Percentiles rank a stretch among this genome's conserved stretches.
These are phyloP conservation scores for Cancer borealis DNA, from an alignment of 2,888 invertebrate species.

Conservation along the genomic window DNA sequence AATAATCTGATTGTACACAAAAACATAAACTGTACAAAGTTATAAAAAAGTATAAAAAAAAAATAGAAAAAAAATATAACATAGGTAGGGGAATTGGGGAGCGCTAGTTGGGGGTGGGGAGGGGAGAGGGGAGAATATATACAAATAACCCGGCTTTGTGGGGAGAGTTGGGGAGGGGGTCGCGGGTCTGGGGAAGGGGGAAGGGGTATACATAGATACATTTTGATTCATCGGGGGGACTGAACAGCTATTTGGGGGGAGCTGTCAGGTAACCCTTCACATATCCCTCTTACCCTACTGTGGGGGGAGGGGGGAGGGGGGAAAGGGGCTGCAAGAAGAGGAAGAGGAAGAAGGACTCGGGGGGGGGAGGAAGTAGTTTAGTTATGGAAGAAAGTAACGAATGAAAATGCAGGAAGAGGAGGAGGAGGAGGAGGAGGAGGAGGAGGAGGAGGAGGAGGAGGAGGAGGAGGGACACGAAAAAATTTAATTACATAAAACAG, in stretches of 20 bases:
- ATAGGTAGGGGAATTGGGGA: not conserved
- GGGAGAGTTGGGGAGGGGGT: not conserved
- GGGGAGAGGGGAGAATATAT: not conserved
- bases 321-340: not conserved
- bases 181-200: not conserved
- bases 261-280: slow-evolving; percentile 32
- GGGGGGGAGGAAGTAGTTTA: not conserved
- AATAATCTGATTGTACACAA: slow-evolving; percentile 73
- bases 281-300: not conserved
- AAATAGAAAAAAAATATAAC: slow-evolving; percentile 5
- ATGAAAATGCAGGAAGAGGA: not conserved
- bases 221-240: slow-evolving; percentile 69
- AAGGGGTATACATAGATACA: slow-evolving; percentile 54
- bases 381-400: not conserved
- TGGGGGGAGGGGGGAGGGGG: slow-evolving; percentile 12
- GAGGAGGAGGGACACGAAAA: not conserved
- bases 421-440: slow-evolving; percentile 24
- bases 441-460: not conserved
- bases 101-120: not conserved
- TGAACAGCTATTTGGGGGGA: slow-evolving; percentile 20
- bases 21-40: slow-evolving; percentile 68
- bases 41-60: slow-evolving; percentile 51
- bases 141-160: no score
- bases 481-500: not conserved
- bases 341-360: not conserved